phyloP scores from a whole-genome alignment of 2,113 vertebrate genomes.

The Oenanthe melanoleuca region DNA sequence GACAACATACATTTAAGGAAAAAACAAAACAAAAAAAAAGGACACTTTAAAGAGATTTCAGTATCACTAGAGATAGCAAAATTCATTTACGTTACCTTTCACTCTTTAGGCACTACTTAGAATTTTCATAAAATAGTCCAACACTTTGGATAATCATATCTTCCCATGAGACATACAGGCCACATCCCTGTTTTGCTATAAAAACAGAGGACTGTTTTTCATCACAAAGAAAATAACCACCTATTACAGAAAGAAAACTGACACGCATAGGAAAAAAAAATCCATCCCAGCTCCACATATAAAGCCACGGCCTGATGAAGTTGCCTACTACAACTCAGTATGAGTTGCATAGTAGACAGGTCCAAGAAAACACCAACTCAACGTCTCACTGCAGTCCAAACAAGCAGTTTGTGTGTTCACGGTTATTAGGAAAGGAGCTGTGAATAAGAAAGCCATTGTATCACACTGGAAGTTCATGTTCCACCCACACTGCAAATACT shows the following conservation, averaged over 20 bases:
- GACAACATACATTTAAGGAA: not conserved
- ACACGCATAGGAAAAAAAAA: not conserved
- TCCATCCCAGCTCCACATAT: not conserved
- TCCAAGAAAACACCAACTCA: not conserved
- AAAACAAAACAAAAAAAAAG: not conserved
- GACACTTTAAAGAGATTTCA: not conserved
- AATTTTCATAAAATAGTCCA: conserved; percentile 38
- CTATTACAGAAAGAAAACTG: conserved; percentile 49
- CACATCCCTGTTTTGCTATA: conserved; percentile 42
- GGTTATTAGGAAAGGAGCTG: not conserved
- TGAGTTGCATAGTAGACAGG: not conserved
- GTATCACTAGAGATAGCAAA: conserved; percentile 23
- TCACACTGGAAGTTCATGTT: not conserved
- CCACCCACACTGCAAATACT: not conserved
- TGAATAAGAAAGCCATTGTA: not conserved
- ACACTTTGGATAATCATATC: not conserved
- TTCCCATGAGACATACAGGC: conserved; percentile 16
- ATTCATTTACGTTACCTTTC: conserved; percentile 52
- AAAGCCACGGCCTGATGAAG: not conserved
- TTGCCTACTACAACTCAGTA: not conserved
- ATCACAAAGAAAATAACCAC: conserved; percentile 42
- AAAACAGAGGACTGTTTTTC: conserved; percentile 33
- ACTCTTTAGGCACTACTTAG: conserved; percentile 44
- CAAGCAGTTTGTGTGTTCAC: not conserved
- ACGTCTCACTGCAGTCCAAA: not conserved